These are phyloP conservation scores for Peromyscus attwateri DNA, from an alignment of 2,797 vertebrate genomes.

Conservation along the genomic window DNA sequence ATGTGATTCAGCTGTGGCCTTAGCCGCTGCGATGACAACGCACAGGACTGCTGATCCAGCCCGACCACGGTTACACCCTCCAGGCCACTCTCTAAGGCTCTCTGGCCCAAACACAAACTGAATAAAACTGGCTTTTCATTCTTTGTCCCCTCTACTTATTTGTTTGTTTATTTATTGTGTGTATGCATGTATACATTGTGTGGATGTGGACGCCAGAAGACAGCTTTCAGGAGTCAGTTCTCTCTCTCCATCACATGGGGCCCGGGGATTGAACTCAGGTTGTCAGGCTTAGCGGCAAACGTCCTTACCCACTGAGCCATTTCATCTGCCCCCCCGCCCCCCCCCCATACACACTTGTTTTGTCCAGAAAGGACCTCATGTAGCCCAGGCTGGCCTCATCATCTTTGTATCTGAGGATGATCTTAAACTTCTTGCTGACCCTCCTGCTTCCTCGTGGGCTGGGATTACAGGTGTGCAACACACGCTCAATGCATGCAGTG, in stretches of 20 bases:
- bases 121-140: background rate
- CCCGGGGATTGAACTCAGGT: background rate
- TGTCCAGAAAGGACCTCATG: background rate
- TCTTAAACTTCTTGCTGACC: background rate
- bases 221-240: background rate
- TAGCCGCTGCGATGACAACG: background rate
- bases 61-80: background rate
- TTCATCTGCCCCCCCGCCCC: background rate
- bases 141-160: background rate
- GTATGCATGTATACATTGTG: background rate
- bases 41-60: rapidly evolving
- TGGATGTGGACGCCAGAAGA: background rate
- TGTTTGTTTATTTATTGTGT: background rate
- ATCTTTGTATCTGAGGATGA: background rate
- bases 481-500: background rate
- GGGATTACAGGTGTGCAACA: background rate
- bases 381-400: background rate
- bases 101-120: background rate
- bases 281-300: background rate
- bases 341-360: background rate
- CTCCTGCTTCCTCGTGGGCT: background rate
- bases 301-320: background rate
- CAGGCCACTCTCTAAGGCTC: background rate
- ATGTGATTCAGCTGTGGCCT: background rate
- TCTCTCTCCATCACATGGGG: background rate